Base-by-base conservation (phyloP, 1,140 invertebrate species). In the Drosophila biarmipes region DNA sequence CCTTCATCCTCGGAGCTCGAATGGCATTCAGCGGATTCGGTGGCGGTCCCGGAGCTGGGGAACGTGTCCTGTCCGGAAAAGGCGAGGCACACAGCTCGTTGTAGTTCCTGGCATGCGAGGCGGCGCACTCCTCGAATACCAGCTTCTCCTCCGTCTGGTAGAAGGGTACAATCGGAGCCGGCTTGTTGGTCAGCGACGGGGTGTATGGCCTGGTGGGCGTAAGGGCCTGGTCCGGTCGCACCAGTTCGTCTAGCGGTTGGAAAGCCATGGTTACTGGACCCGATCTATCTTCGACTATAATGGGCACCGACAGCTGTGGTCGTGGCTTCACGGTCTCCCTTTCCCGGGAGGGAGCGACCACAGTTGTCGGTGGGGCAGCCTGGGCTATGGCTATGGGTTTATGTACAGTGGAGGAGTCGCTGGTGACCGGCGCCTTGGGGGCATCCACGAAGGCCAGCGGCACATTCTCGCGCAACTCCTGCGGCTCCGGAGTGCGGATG, bases 121-220 rank as follows among this genome's bases (percentile, higher is more conserved):
- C 93, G 40, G 90, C 57, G 73, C 93, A 93, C 78, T 94, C 94
- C 17, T 94, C 93, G 45, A 94, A 93, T 40, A 94, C 93, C 68
- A 95, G 93, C 91, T 94, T 95, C 90, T 94, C 94, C 89, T 80
- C 55, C 14, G 91, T 92, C 73, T 95, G 94, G 84, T 95, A 95
- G 85, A 93, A 94, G 17, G 95, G 95, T 59, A 95, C 93, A 55
- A 94, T 93, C 12, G 94, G 94, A 0, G 94, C 94, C 51, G 94
- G 94, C 92, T 95, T 95, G 90, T 94, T 95, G 57, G 94, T 95
- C 90, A 94, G 89, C 90, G 94, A 94, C 3, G 94, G 94, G 48
- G 94, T 95, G 57, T 93, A 92, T 24, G 94, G 92, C 46, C 94
- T 63, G 0, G 69, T 73, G n/a, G 82, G 79, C 19, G 78, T 85